Evolutionary conservation across 2,797 vertebrate species (phyloP), one percentile per base, ranked within the genome.

Genomic region (Prunella strophiata): DNA sequence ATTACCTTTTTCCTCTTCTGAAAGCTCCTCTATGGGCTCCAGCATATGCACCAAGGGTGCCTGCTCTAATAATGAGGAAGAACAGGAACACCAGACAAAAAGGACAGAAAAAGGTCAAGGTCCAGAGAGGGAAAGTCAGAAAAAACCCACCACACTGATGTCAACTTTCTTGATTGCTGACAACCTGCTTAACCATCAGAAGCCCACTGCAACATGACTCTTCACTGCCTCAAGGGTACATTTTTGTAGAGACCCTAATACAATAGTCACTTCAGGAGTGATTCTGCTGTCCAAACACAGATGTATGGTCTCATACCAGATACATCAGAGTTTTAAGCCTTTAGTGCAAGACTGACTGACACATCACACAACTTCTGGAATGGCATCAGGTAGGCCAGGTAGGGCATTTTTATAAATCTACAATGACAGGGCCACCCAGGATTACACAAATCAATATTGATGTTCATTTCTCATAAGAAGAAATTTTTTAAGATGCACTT

Each of bases 1-100:
- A 67, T 98, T 98, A 98, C 98, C 98, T 98, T 98, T 98, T 92
- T 98, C 98, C 93, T 98, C 98, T 96, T 98, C 98, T 97, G 98
- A 97, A 97, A 98, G 98, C 91, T 98, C 98, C 97, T 98, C 97
- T 97, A 98, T 98, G 66, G 98, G 97, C 78, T 98, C 98, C 97
- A 98, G 96, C 89, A 98, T 80, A 88, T 97, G 97, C 63, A 97
- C 95, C 34, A 97, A 94, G 89, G 96, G 97, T 87, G 96, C 77
- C 97, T 98, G 98, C 82, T 98, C 98, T 98, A 97, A 89, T 96
- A 96, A 94, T 10, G 16, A 97, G 93, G 97, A 97, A 96, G 96
- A 96, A 97, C 55, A 95, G 96, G 91, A 96, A 97, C 11, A 95
- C 94, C 50, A 96, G 84, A 97, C 68, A 97, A 91, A 97, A 57